These are phyloP conservation scores for Nixonia krombeini DNA, from an alignment of 1,140 invertebrate genomes.

Conservation along the genomic window DNA sequence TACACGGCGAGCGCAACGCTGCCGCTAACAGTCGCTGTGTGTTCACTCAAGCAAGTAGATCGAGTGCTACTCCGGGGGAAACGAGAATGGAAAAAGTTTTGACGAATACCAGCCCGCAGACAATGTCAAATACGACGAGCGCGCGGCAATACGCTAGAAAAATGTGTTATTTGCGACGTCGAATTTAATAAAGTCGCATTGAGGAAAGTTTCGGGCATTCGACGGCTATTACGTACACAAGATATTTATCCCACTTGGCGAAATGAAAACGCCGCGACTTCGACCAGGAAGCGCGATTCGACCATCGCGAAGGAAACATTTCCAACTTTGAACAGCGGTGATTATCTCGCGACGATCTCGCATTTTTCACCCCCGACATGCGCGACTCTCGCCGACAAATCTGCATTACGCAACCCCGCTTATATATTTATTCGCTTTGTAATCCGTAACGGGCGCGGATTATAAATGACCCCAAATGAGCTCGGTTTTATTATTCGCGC, in stretches of 20 bases:
- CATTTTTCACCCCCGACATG: no score
- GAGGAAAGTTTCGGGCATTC: background rate
- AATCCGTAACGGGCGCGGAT: background rate
- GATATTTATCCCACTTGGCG: background rate
- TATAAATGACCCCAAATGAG: background rate
- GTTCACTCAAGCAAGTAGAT: background rate
- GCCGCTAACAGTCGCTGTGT: background rate
- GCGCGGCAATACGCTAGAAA: slow-evolving; percentile 4
- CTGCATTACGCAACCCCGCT: no score
- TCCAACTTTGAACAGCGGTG: no score
- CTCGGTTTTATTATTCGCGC: background rate
- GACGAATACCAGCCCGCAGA: slow-evolving; percentile 1
- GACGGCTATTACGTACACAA: background rate
- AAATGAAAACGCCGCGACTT: background rate
- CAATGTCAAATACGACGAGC: background rate
- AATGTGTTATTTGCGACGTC: slow-evolving; percentile 3
- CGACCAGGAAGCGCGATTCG: background rate
- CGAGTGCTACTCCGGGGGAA: slow-evolving; percentile 2
- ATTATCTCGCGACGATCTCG: no score
- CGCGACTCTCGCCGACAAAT: no score
- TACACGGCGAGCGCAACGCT: no score
- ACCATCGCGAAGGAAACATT: no score
- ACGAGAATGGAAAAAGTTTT: slow-evolving; percentile 12
- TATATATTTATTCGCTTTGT: no score
- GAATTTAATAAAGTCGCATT: slow-evolving; percentile 9